Conservation (phyloP, 2,888 invertebrate genomes). For the Monochamus alternatus region DNA sequence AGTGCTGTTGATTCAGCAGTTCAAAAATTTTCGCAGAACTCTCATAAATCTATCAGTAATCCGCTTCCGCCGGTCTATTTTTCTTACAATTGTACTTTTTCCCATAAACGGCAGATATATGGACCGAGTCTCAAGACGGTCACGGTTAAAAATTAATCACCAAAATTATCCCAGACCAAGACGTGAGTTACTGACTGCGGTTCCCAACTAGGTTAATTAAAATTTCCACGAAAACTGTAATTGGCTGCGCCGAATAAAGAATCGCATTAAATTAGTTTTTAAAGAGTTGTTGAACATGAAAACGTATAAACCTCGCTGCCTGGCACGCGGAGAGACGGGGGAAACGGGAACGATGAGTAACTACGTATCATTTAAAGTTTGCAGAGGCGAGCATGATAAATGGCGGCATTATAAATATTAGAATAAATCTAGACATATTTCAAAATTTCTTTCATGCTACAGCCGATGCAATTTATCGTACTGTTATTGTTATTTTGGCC, state of each 20-base stretch:
- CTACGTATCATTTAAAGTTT: constrained; percentile 24
- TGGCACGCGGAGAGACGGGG: constrained; percentile 1
- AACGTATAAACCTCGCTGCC: constrained; percentile 22
- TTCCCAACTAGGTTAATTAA: constrained; percentile 32
- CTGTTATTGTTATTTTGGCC: constrained; percentile 5
- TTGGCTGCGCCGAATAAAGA: constrained; percentile 20
- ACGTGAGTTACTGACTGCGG: constrained; percentile 6
- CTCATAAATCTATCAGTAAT: too few species aligned
- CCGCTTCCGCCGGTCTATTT: too few species aligned
- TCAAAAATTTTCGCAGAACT: too few species aligned
- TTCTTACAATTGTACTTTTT: too few species aligned
- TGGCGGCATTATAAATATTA: constrained; percentile 28
- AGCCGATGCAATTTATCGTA: constrained; percentile 26
- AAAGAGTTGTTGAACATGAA: constrained; percentile 26
- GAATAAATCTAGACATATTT: constrained; percentile 20
- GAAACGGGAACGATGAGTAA: constrained; percentile 20
- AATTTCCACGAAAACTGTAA: constrained; percentile 24
- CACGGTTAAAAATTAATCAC: not conserved
- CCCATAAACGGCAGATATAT: too few species aligned
- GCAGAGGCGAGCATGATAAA: constrained; percentile 19
- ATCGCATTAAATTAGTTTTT: constrained; percentile 30
- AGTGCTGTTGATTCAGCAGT: too few species aligned
- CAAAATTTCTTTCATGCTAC: constrained; percentile 19
- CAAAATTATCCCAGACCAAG: not conserved
- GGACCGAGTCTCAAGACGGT: too few species aligned